A percentile compares a stretch with the other conserved stretches of the same genome.
phyloP scores from a whole-genome alignment of 2,888 invertebrate genomes.

The Parasteatoda lunata region DNA sequence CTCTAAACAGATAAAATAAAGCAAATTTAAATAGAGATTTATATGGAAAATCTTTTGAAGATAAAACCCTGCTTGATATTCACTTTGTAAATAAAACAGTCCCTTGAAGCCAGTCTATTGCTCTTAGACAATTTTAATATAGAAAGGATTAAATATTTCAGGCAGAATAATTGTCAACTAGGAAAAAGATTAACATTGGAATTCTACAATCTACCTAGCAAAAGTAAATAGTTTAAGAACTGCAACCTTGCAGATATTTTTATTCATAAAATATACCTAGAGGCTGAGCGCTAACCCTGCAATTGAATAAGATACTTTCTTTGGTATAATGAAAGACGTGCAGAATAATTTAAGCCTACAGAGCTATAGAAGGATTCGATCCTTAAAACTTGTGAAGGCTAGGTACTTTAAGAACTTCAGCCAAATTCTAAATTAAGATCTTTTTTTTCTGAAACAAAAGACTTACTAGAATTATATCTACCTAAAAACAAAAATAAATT shows the following conservation, averaged over 20 bases:
- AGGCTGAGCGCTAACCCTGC: not conserved
- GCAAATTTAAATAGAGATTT: not conserved
- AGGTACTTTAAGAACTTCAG: conserved; percentile 42
- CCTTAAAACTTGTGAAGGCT: conserved; percentile 36
- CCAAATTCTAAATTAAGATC: conserved; percentile 50
- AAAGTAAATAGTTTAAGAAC: conserved; percentile 62
- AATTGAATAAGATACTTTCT: conserved; percentile 45
- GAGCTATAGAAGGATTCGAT: conserved; percentile 61
- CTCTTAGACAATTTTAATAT: conserved; percentile 32
- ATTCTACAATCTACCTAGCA: conserved; percentile 57
- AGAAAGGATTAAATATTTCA: conserved; percentile 50
- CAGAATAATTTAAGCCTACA: conserved; percentile 58
- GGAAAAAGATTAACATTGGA: conserved; percentile 58
- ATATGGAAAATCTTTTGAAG: not conserved
- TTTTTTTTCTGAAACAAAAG: conserved; percentile 33
- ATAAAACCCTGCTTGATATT: not conserved
- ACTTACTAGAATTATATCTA: conserved; percentile 27
- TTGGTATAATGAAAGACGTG: conserved; percentile 52
- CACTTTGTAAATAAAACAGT: not conserved
- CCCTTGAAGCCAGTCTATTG: conserved; percentile 20
- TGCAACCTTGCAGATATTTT: conserved; percentile 41
- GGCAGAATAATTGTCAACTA: conserved; percentile 45
- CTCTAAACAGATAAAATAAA: not conserved
- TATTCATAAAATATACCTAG: not conserved
- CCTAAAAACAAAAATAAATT: conserved; percentile 36